Evolutionary conservation across 1,140 invertebrate species (phyloP), one percentile per base, ranked within the genome.

Genomic region (Penaeus vannamei): DNA sequence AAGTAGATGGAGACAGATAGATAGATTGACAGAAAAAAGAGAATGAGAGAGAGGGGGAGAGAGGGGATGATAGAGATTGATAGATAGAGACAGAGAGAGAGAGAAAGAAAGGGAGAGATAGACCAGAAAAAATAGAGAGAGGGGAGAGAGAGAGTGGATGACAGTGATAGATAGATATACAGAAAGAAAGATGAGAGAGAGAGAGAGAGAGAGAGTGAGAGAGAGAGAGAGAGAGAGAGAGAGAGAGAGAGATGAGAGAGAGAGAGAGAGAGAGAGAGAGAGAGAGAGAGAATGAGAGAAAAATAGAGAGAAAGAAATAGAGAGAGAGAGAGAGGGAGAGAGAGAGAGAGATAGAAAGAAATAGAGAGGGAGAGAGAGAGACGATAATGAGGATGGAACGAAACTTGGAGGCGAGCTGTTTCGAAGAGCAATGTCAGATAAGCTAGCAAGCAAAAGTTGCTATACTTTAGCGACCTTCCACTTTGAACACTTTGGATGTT

Each of bases 1-100:
- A 84, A 36, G 66, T 22, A 84, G 82, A 84, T 29, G 66, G 61
- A 66, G 82, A 84, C 14, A 62, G 82, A 84, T 36, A 66, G 82
- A 84, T 46, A 36, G 32, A 23, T 42, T 64, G 81, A 62, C 42
- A 64, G 60, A 83, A 46, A 64, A 83, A 29, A 64, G 10, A 66
- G 61, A 66, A 36, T 61, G 82, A 84, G 61, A 66, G 61, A 84
- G 60, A 64, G 61, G 66, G 62, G 61, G 82, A 69, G 61, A 66
- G 5, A 5, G 5, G 5, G 36, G 5, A 5, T 2, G 36, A 36
- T 1, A 36, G 36, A 36, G 36, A 36, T n/a, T n/a, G 36, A 36
- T 1, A 36, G 36, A 36, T 1, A 36, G 36, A 36, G 36, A 36
- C 2, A 36, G 36, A 36, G 36, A 36, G 36, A 36, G 36, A 36